Conservation (phyloP, 2,797 vertebrate genomes). For the Peromyscus attwateri region DNA sequence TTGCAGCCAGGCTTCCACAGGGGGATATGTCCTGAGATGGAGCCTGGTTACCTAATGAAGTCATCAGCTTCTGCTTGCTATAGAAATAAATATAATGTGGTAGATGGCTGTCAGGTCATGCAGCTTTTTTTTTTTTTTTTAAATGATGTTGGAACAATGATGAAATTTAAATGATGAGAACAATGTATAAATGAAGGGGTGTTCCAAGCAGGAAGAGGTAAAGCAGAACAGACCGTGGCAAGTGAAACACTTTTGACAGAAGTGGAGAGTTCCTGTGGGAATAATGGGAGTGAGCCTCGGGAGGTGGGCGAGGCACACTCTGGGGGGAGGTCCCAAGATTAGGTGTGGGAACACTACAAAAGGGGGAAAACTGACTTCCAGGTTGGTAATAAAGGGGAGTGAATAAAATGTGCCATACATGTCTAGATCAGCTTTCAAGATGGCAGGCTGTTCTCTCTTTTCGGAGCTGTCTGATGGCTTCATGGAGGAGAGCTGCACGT, state of each 20-base stretch:
- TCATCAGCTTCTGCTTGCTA: background rate
- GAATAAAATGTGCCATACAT: background rate
- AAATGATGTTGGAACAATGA: conserved; percentile 7
- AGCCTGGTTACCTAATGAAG: background rate
- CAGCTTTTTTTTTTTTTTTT: background rate
- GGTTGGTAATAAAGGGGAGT: background rate
- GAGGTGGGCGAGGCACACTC: background rate
- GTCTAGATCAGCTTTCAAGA: background rate
- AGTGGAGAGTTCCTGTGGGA: background rate
- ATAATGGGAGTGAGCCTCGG: background rate
- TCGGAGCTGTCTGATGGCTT: background rate
- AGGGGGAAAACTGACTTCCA: background rate
- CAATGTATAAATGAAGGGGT: background rate
- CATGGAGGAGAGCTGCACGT: background rate
- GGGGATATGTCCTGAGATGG: background rate
- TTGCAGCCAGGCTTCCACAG: background rate
- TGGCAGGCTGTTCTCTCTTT: background rate
- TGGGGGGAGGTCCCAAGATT: background rate
- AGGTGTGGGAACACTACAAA: background rate
- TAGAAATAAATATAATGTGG: background rate
- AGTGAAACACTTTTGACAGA: background rate
- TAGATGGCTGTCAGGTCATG: background rate
- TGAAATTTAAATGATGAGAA: background rate
- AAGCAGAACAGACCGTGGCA: background rate
- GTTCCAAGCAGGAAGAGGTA: background rate